Conservation (phyloP, 2,888 invertebrate genomes). For the Ophioninae sp. region DNA sequence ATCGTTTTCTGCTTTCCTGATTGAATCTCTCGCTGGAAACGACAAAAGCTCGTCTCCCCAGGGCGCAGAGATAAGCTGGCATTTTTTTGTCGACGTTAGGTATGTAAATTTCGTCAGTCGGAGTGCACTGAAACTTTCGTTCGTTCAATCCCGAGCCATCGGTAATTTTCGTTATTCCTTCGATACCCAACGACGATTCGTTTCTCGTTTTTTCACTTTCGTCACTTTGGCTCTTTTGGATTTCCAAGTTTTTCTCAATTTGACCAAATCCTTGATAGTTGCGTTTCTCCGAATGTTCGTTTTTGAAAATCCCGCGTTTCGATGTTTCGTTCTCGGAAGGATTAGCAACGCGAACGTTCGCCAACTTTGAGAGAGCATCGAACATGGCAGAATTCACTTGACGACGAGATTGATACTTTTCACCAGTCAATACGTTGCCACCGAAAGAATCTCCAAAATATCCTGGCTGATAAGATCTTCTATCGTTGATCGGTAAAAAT, state of each 20-base stretch:
- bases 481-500: slow-evolving; percentile 1
- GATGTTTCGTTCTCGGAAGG: slow-evolving; percentile 1
- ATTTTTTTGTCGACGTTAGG: slow-evolving; percentile 66
- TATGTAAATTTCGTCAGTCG: slow-evolving; percentile 69
- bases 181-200: slow-evolving; percentile 12
- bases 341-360: slow-evolving; percentile 65
- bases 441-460: not conserved
- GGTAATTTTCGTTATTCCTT: slow-evolving; percentile 36
- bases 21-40: slow-evolving; percentile 72
- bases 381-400: slow-evolving; percentile 64
- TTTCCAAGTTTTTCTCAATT: slow-evolving; percentile 10
- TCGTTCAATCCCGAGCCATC: slow-evolving; percentile 20
- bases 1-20: slow-evolving; percentile 66
- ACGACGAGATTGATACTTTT: slow-evolving; percentile 40
- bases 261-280: not conserved
- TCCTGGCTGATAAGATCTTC: not conserved
- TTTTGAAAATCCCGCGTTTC: slow-evolving; percentile 23
- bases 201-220: slow-evolving; percentile 8
- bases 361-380: slow-evolving; percentile 70
- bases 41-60: slow-evolving; percentile 68
- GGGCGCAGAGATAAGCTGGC: slow-evolving; percentile 71
- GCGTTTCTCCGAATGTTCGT: slow-evolving; percentile 28
- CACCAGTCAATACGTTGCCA: not conserved
- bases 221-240: not conserved
- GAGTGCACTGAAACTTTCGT: slow-evolving; percentile 67